Base-by-base conservation (phyloP, 2,797 vertebrate genomes). In the Holocentrus rufus region DNA sequence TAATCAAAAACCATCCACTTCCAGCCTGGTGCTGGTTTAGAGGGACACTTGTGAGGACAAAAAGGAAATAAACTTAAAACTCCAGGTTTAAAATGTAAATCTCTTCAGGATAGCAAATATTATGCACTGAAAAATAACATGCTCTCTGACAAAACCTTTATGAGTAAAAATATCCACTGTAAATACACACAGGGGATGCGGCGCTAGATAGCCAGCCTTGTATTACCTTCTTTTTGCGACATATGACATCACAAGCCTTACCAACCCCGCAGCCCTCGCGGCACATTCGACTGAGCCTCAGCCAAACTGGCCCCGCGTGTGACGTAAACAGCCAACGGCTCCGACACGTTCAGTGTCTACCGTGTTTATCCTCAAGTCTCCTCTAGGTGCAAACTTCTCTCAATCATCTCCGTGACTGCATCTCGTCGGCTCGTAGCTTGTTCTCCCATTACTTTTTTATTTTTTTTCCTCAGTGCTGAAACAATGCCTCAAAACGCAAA, bases 361-460 rank as follows among this genome's bases (percentile, higher is more conserved):
- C 74, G 13, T 25, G 57, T 75, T 81, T 55, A 23, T 80, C 74
- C 65, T 66, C 49, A 54, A 25, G 82, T 84, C 85, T 87, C 72
- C 65, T 86, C 85, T 65, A 86, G 83, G 56, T 91, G 82, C 90
- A 90, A 90, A 88, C 76, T 66, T 80, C 83, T 89, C 85, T 82
- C 69, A 22, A 42, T 50, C 39, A 1, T 69, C 65, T 85, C 79
- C 50, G 27, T 66, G 59, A 69, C 63, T 31, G 69, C 80, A 22
- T 71, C 72, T 68, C 52, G 5, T 72, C 64, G 65, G 77, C 72
- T 81, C 80, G 55, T 64, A 77, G 53, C 49, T 66, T 77, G 59
- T 80, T 74, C 42, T 61, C 58, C 20, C 20, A 30, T 65, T 53
- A 57, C 42, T 9, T 30, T 30, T 64, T 25, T 42, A 4, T 53